Conservation (phyloP, 64 coral and sea anemone genomes). For the Actinia tenebrosa region DNA sequence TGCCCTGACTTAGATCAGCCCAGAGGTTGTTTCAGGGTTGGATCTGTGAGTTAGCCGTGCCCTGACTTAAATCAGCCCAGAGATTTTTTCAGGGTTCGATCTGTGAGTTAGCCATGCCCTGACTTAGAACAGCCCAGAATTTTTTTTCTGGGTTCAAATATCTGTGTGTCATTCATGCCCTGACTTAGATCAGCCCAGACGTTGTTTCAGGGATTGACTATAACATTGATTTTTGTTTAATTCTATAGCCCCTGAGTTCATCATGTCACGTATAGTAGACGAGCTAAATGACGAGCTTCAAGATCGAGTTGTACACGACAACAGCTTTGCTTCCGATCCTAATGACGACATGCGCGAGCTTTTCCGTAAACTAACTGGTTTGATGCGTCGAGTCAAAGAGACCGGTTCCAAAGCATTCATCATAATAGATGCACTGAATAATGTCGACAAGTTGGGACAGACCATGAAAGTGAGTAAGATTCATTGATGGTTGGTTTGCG, state of each 20-base stretch:
- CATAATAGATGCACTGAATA: conserved; percentile 60
- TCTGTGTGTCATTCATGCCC: too few species aligned
- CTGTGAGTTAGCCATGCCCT: too few species aligned
- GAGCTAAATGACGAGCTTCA: conserved; percentile 26
- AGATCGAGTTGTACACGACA: background rate
- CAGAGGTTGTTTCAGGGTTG: too few species aligned
- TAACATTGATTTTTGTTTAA: background rate
- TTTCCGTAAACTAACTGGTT: conserved; percentile 15
- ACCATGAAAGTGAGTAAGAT: conserved; percentile 35
- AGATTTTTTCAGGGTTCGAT: too few species aligned
- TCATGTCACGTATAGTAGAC: conserved; percentile 26
- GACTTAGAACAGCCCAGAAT: too few species aligned
- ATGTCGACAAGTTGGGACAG: conserved; percentile 38
- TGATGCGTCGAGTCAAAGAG: background rate
- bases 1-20: too few species aligned
- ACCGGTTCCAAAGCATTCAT: conserved; percentile 18
- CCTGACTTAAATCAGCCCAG: too few species aligned
- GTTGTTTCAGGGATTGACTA: too few species aligned
- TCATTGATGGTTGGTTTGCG: too few species aligned
- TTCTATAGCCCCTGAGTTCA: conserved; percentile 24
- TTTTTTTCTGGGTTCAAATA: too few species aligned
- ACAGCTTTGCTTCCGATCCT: background rate
- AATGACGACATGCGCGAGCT: conserved; percentile 19
- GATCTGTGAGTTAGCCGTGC: too few species aligned
- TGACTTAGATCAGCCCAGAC: too few species aligned